These are phyloP conservation scores for Petrolisthes cinctipes DNA, from an alignment of 2,888 invertebrate species.

Conservation along the genomic window DNA sequence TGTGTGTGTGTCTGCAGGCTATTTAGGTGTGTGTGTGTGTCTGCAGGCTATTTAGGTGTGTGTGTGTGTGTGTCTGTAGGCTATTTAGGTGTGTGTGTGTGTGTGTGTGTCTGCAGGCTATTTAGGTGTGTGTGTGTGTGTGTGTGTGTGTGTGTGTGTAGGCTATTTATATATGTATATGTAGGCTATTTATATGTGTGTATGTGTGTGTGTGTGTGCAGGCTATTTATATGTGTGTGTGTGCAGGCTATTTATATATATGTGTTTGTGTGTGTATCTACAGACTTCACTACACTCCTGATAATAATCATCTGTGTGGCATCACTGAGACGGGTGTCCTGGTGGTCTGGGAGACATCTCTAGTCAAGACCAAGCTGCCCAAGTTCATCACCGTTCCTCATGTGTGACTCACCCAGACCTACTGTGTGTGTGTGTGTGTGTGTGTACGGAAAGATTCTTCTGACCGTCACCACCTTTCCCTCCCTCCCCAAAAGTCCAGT, in stretches of 20 bases:
- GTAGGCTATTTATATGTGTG: no score
- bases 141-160: not conserved
- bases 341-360: conserved; percentile 59
- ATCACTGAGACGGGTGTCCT: conserved; percentile 49
- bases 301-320: conserved; percentile 56
- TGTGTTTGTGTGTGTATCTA: not conserved
- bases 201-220: not conserved
- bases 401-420: not conserved
- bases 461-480: no score
- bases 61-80: not conserved
- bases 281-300: conserved; percentile 54
- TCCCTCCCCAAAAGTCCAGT: no score
- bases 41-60: no score
- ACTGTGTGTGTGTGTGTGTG: no score
- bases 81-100: not conserved
- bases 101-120: not conserved
- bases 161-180: no score
- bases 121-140: no score
- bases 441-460: no score
- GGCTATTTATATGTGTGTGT: not conserved
- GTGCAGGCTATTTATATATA: not conserved
- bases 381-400: conserved; percentile 56
- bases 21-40: not conserved
- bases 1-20: not conserved
- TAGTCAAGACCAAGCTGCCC: conserved; percentile 55